A percentile compares a stretch with the other conserved stretches of the same genome.
These are phyloP conservation scores for Tinamus major DNA, from an alignment of 2,797 vertebrate species.

Conservation along the genomic window DNA sequence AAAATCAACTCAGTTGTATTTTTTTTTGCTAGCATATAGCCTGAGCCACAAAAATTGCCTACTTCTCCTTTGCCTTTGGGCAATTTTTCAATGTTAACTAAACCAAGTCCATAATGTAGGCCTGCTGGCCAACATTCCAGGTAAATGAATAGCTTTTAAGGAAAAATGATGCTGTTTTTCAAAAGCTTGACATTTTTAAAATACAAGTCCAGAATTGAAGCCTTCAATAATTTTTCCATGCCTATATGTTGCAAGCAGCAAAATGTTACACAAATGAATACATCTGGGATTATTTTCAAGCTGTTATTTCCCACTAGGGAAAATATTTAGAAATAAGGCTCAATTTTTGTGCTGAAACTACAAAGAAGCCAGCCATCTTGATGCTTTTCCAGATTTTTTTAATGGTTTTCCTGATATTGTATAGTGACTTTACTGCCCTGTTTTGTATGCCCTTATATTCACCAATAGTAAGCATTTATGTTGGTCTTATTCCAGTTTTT, in stretches of 20 bases:
- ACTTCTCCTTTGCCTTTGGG: constrained; percentile 73
- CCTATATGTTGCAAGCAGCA: constrained; percentile 81
- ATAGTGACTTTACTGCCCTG: constrained; percentile 82
- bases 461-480: constrained; percentile 78
- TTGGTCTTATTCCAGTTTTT: constrained; percentile 80
- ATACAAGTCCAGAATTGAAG: constrained; percentile 82
- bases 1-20: constrained; percentile 56
- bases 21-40: constrained; percentile 71
- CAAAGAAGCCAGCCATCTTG: constrained; percentile 84
- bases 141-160: constrained; percentile 85
- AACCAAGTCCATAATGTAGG: constrained; percentile 81
- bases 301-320: constrained; percentile 85
- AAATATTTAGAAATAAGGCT: constrained; percentile 84
- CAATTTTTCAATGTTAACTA: constrained; percentile 81
- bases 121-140: constrained; percentile 84
- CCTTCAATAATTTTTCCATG: constrained; percentile 83
- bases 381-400: constrained; percentile 82
- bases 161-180: constrained; percentile 83
- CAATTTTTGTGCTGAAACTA: constrained; percentile 80
- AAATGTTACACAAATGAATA: constrained; percentile 84
- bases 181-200: constrained; percentile 83
- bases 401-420: constrained; percentile 86
- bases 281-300: constrained; percentile 88
- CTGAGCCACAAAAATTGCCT: constrained; percentile 76
- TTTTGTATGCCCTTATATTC: constrained; percentile 75